Percentiles rank a stretch among this genome's conserved stretches.
phyloP scores from a whole-genome alignment of 1,140 invertebrate genomes.

The Sarcophaga bullata region DNA sequence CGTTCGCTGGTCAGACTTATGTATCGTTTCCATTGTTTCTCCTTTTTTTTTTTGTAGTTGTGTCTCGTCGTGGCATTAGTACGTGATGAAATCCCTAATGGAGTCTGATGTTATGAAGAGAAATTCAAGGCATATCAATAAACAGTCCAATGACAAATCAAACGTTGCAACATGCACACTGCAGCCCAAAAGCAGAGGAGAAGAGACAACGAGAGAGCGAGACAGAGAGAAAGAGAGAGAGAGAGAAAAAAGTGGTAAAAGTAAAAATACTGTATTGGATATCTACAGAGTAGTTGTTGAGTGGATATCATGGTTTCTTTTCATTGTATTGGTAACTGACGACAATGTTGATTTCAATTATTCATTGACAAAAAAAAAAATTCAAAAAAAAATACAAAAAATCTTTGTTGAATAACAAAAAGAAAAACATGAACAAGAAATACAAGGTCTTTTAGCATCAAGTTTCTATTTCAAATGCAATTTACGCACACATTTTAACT shows the following conservation, averaged over 20 bases:
- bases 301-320: neutral
- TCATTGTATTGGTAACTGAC: neutral
- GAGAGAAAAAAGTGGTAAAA: neutral
- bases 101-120: conserved; percentile 22
- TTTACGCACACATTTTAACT: no score
- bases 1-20: no score
- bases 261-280: neutral
- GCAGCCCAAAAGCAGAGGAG: no score
- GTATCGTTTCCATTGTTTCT: no score
- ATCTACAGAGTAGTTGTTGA: no score
- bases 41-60: no score
- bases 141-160: no score
- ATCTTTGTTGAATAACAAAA: neutral
- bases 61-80: neutral
- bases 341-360: conserved; percentile 12
- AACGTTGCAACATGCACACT: no score
- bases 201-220: no score
- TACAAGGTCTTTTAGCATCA: no score
- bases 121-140: conserved; percentile 29
- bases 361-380: neutral
- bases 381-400: neutral
- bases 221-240: neutral
- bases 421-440: neutral
- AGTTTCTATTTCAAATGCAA: no score
- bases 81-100: conserved; percentile 39